Evolutionary conservation across 1,140 invertebrate species (phyloP), one percentile per base, ranked within the genome.

Genomic region (Bombus waltoni): DNA sequence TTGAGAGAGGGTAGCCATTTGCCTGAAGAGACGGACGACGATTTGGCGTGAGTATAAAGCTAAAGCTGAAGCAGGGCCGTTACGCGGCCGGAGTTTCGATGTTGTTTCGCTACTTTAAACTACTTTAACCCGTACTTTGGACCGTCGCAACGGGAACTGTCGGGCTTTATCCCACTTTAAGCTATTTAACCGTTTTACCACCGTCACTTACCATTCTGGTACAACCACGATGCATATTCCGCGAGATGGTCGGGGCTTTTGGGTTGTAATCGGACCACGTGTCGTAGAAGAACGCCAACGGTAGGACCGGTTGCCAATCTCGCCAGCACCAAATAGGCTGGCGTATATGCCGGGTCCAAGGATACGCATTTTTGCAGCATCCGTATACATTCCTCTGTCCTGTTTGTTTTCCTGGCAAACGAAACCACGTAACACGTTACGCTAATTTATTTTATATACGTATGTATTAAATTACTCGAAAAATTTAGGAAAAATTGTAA

Each of bases 311-410:
- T 95, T 25, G 95, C 93, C 59, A 97, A 93, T 87, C 96, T 95
- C 15, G 97, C 96, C 38, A 97, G 93, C 80, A 97, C 96, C 83
- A 97, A 89, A 91, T 97, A 97, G 0, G 97, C 97, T 65, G 97
- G 96, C 0, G 96, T 96, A 89, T 97, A 97, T 53, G 95, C 94
- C 0, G 96, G 96, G 92, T 97, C 97, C 59, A 97, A 92, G 0
- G 93, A 92, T 25, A 97, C 96, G 90, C 97, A 97, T 66, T 96
- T 96, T 89, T 96, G 96, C 47, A 97, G 88, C 97, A 97, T 97
- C 77, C 94, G 94, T 74, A 97, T 95, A 0, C 97, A 97, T 86
- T 97, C 97, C 32, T 94, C 91, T 13, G 96, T 96, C 76, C 96
- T 95, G 85, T 97, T 97, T 62, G 96, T 96, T 94, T 96, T 97